Evolutionary conservation across 2,888 invertebrate species (phyloP), one percentile per base, ranked within the genome.

Genomic region (Boloria selene): DNA sequence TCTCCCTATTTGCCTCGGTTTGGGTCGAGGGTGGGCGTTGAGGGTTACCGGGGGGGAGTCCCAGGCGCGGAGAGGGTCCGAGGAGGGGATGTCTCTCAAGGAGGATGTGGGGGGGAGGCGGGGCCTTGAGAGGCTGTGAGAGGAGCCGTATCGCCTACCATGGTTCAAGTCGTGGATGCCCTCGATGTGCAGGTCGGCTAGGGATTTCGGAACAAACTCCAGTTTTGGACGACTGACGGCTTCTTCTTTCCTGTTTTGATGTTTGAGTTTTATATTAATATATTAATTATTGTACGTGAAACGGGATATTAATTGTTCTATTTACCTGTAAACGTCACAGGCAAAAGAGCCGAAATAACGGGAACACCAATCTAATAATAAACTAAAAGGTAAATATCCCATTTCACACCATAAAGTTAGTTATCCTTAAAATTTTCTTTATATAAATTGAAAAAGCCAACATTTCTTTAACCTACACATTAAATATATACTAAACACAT

Each of bases 121-220:
- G 76, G 83, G 83, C 52, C 84, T 84, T 84, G 90, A 83, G 63
- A 92, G 88, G 84, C 87, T 89, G 75, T 86, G 88, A 73, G 88
- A 84, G 87, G 92, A 92, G 84, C 92, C 91, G 87, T 88, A 92
- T 85, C 87, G 88, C 94, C 93, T 93, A 94, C 94, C 94, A 85
- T 93, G 91, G 89, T 93, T 94, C 91, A 95, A 93, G 89, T 96
- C 96, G 81, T 94, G 92, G 80, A 94, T 84, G 80, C 94, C 94
- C 85, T 97, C 97, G 88, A 97, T 95, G 90, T 96, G 94, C 73
- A 98, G 94, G 90, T 98, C 98, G 71, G 96, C 94, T 79, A 98
- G 93, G 69, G 97, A 96, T 93, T 98, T 98, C 79, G 98, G 98
- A 79, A 96, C 95, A 88, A 98, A 98, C 90, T 98, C 97, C 89